A percentile compares a stretch with the other conserved stretches of the same genome.
These are phyloP conservation scores for Blomia tropicalis DNA, from an alignment of 2,888 invertebrate genomes.

Conservation along the genomic window DNA sequence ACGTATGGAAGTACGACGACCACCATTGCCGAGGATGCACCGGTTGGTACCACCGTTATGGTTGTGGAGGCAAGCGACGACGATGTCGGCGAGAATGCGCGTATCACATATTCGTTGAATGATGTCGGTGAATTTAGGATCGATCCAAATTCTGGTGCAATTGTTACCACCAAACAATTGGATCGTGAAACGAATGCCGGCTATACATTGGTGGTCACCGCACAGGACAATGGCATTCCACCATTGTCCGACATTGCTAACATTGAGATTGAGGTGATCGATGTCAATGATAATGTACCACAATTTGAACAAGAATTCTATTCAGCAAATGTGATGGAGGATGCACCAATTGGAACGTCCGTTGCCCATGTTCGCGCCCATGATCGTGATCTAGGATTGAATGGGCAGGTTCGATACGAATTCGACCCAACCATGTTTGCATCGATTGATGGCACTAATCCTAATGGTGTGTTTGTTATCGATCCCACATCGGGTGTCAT, in stretches of 20 bases:
- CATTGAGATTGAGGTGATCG: conserved; percentile 81
- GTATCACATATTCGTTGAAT: conserved; percentile 41
- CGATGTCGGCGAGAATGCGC: conserved; percentile 83
- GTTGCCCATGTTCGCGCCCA: conserved; percentile 44
- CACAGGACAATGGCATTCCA: conserved; percentile 78
- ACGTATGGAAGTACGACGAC: conserved; percentile 35
- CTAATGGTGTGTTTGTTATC: conserved; percentile 55
- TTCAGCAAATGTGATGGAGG: conserved; percentile 65
- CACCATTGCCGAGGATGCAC: conserved; percentile 63
- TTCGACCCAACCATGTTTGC: conserved; percentile 20
- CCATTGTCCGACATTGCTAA: conserved; percentile 82
- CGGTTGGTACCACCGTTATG: conserved; percentile 73
- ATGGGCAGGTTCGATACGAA: conserved; percentile 52
- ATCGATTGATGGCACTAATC: background rate
- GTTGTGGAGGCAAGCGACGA: conserved; percentile 81
- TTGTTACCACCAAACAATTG: conserved; percentile 62
- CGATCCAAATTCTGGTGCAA: conserved; percentile 79
- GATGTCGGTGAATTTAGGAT: conserved; percentile 54
- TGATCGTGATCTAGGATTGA: conserved; percentile 68
- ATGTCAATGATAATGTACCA: conserved; percentile 81
- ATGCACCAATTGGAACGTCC: conserved; percentile 57
- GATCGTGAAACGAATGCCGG: conserved; percentile 65
- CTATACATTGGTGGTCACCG: conserved; percentile 76
- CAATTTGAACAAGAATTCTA: conserved; percentile 47
- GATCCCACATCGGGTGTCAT: conserved; percentile 83